Base-by-base conservation (phyloP, 2,797 vertebrate genomes). In the Atherinosoma microstoma region DNA sequence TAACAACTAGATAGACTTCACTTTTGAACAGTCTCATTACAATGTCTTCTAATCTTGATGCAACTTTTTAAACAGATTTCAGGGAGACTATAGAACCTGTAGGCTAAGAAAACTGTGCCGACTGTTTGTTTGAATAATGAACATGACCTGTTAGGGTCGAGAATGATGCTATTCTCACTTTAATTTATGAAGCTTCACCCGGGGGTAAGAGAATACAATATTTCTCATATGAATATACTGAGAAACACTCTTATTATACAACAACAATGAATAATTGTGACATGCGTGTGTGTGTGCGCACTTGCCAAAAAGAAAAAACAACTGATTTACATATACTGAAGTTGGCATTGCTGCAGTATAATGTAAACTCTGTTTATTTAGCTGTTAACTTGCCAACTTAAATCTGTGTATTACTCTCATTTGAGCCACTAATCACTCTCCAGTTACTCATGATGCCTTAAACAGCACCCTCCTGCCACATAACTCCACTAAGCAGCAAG, bases 71-170 rank as follows among this genome's bases (percentile, higher is more conserved):
- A 79, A 89, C 64, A 73, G 73, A 81, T 86, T 83, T 78, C 78
- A 76, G 64, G 56, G 78, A 80, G 71, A 81, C 42, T 87, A 70
- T 80, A 78, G 76, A 88, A 78, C 74, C 64, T 78, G 57, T 70
- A 73, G 71, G 71, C 71, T 60, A 73, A 51, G 78, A 69, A 87
- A 91, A 88, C 80, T 87, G 87, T 89, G 89, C 85, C 85, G 89
- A 67, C 73, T 88, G 80, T 91, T 87, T 80, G 70, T 85, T 80
- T 89, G 84, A 91, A 90, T 88, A 91, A 92, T 90, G 82, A 89
- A 83, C 71, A 76, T 90, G 90, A 90, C 91, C 91, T 88, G 80
- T 81, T 88, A 85, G 64, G 77, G 82, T 84, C 85, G 82, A 76
- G 79, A 85, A 79, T 81, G 73, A 84, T 53, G 64, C 75, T 81